Evolutionary conservation across 2,797 vertebrate genomes (phyloP).

Genomic region (Euthynnus affinis): DNA sequence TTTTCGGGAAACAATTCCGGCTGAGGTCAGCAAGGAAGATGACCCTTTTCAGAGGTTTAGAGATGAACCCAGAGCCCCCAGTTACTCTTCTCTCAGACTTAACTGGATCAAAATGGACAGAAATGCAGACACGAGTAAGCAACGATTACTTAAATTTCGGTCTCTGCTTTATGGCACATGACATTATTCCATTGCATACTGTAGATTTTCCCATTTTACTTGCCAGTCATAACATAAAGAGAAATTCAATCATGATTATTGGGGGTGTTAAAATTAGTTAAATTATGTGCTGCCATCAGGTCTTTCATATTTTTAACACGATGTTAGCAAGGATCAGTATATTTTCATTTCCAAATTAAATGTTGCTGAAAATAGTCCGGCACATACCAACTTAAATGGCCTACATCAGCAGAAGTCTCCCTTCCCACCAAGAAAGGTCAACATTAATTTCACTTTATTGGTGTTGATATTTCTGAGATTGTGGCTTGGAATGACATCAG

Average conservation of each 20-base stretch:
- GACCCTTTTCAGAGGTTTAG: conserved; percentile 70
- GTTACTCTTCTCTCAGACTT: conserved; percentile 17
- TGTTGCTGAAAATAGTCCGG: conserved; percentile 67
- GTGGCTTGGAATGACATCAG: conserved; percentile 73
- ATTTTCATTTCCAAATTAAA: conserved; percentile 78
- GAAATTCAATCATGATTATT: conserved; percentile 51
- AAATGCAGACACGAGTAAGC: conserved; percentile 47
- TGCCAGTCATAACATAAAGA: conserved; percentile 55
- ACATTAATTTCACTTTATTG: conserved; percentile 73
- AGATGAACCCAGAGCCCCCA: conserved; percentile 76
- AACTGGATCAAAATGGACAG: conserved; percentile 41
- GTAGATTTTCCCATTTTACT: conserved; percentile 49
- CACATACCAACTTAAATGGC: conserved; percentile 57
- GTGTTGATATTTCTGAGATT: conserved; percentile 75
- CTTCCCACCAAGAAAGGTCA: conserved; percentile 61
- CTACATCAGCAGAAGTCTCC: conserved; percentile 59
- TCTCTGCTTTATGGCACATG: conserved; percentile 32
- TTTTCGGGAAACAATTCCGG: conserved; percentile 79
- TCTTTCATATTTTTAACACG: conserved; percentile 54
- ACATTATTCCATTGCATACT: conserved; percentile 34
- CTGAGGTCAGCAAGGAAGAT: conserved; percentile 73
- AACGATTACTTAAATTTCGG: conserved; percentile 45
- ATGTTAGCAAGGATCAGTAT: conserved; percentile 52
- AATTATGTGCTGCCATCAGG: conserved; percentile 49
- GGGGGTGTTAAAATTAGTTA: conserved; percentile 52